Evolutionary conservation across 1,140 invertebrate species (phyloP).

Genomic region (Hirudo medicinalis): DNA sequence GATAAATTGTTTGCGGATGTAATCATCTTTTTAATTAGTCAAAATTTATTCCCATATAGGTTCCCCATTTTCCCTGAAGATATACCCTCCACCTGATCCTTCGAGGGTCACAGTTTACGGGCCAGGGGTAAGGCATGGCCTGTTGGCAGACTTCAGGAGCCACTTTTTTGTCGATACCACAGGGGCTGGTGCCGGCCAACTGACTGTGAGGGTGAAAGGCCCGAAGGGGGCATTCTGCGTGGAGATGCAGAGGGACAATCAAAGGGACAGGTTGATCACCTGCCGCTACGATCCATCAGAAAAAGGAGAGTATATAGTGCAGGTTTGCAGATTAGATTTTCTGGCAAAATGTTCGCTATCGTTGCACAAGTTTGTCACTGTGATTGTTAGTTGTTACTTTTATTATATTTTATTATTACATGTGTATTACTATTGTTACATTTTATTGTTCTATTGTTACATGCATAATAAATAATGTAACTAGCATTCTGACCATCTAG

Average conservation of each 20-base stretch:
- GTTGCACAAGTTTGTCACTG: too few species aligned
- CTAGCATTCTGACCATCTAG: conserved; percentile 92
- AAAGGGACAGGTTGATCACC: conserved; percentile 91
- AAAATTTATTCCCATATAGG: conserved; percentile 40
- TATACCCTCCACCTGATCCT: conserved; percentile 88
- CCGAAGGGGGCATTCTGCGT: conserved; percentile 96
- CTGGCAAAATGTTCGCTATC: too few species aligned
- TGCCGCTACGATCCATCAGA: conserved; percentile 94
- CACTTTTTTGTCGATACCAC: conserved; percentile 93
- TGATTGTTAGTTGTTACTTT: too few species aligned
- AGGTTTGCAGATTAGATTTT: conserved; percentile 48
- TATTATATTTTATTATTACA: too few species aligned
- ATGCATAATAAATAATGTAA: conserved; percentile 47
- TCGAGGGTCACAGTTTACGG: conserved; percentile 69
- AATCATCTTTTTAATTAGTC: too few species aligned
- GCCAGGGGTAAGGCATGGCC: conserved; percentile 87
- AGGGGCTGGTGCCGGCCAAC: conserved; percentile 69
- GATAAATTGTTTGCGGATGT: too few species aligned
- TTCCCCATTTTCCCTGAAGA: conserved; percentile 80
- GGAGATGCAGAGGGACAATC: conserved; percentile 97
- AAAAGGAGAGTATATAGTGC: conserved; percentile 91
- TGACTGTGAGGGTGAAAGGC: conserved; percentile 83
- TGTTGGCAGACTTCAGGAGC: conserved; percentile 84
- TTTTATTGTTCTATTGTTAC: too few species aligned
- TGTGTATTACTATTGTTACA: too few species aligned